Conservation (phyloP, 2,113 vertebrate genomes). For the Nymphicus hollandicus region DNA sequence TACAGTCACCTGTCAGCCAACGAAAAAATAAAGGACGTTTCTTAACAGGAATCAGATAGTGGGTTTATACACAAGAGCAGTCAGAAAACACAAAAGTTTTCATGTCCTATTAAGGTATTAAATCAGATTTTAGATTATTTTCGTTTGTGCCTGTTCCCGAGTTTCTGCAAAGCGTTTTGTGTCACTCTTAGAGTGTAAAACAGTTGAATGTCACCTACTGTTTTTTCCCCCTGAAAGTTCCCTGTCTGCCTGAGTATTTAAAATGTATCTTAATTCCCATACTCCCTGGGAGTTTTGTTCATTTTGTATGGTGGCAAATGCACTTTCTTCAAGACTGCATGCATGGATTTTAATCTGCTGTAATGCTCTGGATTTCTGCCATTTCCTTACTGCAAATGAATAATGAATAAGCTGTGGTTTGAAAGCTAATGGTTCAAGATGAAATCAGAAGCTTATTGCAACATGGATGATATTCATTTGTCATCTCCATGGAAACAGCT, state of each 20-base stretch:
- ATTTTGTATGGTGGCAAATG: background rate
- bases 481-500: slow-evolving; percentile 73
- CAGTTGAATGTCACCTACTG: background rate
- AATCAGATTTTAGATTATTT: background rate
- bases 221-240: background rate
- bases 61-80: background rate
- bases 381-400: slow-evolving; percentile 71
- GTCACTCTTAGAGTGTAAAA: background rate
- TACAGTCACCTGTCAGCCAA: background rate
- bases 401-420: slow-evolving; percentile 74
- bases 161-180: background rate
- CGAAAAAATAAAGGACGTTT: background rate
- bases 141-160: background rate
- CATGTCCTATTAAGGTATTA: background rate
- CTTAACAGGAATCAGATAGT: background rate
- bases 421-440: slow-evolving; percentile 74
- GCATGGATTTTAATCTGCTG: slow-evolving; percentile 5
- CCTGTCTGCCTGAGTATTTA: background rate
- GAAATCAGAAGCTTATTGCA: slow-evolving; percentile 70
- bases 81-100: background rate
- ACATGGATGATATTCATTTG: slow-evolving; percentile 63
- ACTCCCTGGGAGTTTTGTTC: background rate
- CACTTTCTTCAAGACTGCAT: background rate
- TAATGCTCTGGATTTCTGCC: slow-evolving; percentile 52
- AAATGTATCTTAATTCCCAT: background rate